Evolutionary conservation across 1,140 invertebrate genomes (phyloP).

Genomic region (Spodoptera frugiperda): DNA sequence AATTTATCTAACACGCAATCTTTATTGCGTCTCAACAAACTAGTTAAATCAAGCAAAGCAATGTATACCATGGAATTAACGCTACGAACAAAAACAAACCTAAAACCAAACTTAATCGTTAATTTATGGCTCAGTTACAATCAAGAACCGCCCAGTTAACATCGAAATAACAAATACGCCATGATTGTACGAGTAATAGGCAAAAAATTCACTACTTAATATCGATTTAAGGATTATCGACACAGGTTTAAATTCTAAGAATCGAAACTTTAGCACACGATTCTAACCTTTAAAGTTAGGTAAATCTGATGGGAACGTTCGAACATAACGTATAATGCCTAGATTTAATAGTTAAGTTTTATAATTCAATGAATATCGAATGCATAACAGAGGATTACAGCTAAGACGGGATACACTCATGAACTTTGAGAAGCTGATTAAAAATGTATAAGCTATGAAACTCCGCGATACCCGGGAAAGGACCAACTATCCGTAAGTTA

Average conservation of each 20-base stretch:
- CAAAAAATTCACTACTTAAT: constrained; percentile 12
- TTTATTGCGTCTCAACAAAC: too few species aligned
- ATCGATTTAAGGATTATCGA: constrained; percentile 28
- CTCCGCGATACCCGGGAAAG: not conserved
- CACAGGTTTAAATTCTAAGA: constrained; percentile 11
- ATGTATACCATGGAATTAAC: too few species aligned
- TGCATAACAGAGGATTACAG: constrained; percentile 14
- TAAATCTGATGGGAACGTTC: constrained; percentile 12
- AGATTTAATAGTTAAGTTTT: not conserved
- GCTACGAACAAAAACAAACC: too few species aligned
- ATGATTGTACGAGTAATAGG: not conserved
- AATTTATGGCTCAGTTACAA: too few species aligned
- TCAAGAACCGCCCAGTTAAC: too few species aligned
- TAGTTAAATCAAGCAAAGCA: too few species aligned
- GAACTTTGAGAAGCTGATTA: not conserved
- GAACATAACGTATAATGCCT: not conserved
- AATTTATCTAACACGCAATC: too few species aligned
- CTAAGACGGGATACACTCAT: not conserved
- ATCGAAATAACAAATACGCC: not conserved
- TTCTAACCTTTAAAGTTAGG: constrained; percentile 32
- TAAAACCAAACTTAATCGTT: too few species aligned
- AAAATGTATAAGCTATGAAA: not conserved
- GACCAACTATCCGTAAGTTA: not conserved
- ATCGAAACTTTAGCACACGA: constrained; percentile 13
- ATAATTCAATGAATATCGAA: constrained; percentile 16